Conservation (phyloP, 2,113 vertebrate genomes). For the Mormyrus iriodes region DNA sequence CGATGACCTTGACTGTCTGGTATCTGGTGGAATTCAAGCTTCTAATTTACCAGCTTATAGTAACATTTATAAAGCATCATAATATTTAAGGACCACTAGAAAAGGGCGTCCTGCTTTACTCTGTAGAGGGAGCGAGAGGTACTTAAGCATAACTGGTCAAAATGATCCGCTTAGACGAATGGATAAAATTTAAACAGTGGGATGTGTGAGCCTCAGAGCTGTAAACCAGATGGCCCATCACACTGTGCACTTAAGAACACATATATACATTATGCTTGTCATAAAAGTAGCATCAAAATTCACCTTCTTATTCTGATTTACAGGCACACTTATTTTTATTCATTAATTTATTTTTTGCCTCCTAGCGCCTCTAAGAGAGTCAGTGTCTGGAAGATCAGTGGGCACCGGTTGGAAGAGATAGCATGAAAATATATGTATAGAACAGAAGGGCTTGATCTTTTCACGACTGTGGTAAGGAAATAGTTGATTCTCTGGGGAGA, state of each 20-base stretch:
- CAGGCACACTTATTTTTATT: no score
- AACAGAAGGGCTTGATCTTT: not conserved
- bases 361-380: not conserved
- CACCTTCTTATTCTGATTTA: no score
- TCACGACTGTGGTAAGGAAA: not conserved
- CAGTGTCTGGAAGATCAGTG: not conserved
- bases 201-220: not conserved
- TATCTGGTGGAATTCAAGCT: not conserved
- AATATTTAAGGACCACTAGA: not conserved
- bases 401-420: not conserved
- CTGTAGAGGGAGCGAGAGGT: not conserved
- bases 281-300: no score
- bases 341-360: no score
- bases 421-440: not conserved
- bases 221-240: not conserved
- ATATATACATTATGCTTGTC: no score
- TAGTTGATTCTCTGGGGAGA: not conserved
- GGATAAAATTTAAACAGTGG: not conserved
- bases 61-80: not conserved
- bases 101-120: not conserved
- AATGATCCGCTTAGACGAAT: not conserved
- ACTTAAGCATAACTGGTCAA: not conserved
- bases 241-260: not conserved
- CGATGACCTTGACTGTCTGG: not conserved
- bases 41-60: not conserved